Conservation (phyloP, 2,113 vertebrate species). For the Argyrosomus japonicus region DNA sequence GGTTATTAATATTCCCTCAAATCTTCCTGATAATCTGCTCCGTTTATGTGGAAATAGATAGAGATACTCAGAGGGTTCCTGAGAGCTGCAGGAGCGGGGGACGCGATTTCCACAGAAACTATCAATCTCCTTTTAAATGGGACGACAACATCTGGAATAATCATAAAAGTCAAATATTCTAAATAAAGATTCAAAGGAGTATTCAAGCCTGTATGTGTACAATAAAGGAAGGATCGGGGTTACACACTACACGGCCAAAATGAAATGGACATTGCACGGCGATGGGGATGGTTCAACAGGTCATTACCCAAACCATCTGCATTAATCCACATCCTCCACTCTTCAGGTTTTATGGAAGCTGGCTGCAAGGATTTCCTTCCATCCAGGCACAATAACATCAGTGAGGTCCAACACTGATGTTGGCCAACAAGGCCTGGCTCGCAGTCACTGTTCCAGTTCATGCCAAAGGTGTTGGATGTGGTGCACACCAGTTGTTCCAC, state of each 20-base stretch:
- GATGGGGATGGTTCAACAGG: background rate
- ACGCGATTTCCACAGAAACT: constrained; percentile 1
- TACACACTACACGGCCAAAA: background rate
- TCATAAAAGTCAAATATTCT: background rate
- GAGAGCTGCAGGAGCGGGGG: background rate
- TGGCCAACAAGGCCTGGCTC: background rate
- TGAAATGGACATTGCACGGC: background rate
- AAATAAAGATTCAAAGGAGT: background rate
- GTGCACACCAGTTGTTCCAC: background rate
- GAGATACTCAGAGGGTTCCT: background rate
- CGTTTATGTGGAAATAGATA: constrained; percentile 44
- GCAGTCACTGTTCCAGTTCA: background rate
- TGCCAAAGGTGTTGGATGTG: background rate
- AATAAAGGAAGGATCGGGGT: background rate
- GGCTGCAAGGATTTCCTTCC: background rate
- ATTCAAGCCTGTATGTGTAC: background rate
- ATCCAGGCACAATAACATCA: background rate
- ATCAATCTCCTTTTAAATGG: background rate
- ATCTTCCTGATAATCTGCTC: constrained; percentile 54
- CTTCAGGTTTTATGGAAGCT: background rate
- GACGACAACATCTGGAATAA: background rate
- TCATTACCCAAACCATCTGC: background rate
- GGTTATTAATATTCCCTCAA: constrained; percentile 53
- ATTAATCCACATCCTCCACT: background rate
- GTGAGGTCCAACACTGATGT: background rate